These are phyloP conservation scores for Euwallacea fornicatus DNA, from an alignment of 1,140 invertebrate genomes.

Conservation along the genomic window DNA sequence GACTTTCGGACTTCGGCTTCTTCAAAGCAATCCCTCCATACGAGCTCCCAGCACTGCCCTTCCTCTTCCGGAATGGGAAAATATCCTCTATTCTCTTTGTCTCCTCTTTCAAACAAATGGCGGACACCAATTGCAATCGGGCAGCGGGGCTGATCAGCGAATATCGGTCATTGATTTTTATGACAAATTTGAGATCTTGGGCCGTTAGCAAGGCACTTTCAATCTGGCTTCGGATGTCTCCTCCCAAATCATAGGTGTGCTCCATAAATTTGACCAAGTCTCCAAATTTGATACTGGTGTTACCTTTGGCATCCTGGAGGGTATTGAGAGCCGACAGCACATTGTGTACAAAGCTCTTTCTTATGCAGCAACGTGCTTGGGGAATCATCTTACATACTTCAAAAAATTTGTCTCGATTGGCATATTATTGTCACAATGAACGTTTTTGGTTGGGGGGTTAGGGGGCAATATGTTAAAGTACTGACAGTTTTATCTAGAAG, in stretches of 20 bases:
- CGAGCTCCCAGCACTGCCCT: not conserved
- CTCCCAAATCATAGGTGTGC: slow-evolving; percentile 19
- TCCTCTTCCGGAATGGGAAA: slow-evolving; percentile 19
- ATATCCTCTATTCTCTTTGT: slow-evolving; percentile 35
- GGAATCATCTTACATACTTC: slow-evolving; percentile 16
- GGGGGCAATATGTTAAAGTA: no score
- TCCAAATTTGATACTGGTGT: slow-evolving; percentile 14
- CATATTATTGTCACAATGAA: no score
- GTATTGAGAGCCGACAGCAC: slow-evolving; percentile 31
- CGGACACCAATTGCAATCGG: slow-evolving; percentile 29
- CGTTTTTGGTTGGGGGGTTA: no score
- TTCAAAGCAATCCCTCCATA: not conserved
- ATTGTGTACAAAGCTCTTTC: slow-evolving; percentile 35
- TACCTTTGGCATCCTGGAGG: slow-evolving; percentile 23
- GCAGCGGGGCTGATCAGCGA: slow-evolving; percentile 37
- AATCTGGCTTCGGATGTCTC: slow-evolving; percentile 37
- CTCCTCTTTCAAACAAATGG: slow-evolving; percentile 32
- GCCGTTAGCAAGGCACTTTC: slow-evolving; percentile 31
- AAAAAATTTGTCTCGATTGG: no score
- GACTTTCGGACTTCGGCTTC: not conserved
- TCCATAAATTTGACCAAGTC: slow-evolving; percentile 38
- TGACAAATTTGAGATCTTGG: slow-evolving; percentile 23
- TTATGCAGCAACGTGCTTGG: slow-evolving; percentile 17
- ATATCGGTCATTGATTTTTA: slow-evolving; percentile 32
- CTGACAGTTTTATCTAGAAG: no score